Base-by-base conservation (phyloP, 2,797 vertebrate genomes). In the Epinephelus awoara region DNA sequence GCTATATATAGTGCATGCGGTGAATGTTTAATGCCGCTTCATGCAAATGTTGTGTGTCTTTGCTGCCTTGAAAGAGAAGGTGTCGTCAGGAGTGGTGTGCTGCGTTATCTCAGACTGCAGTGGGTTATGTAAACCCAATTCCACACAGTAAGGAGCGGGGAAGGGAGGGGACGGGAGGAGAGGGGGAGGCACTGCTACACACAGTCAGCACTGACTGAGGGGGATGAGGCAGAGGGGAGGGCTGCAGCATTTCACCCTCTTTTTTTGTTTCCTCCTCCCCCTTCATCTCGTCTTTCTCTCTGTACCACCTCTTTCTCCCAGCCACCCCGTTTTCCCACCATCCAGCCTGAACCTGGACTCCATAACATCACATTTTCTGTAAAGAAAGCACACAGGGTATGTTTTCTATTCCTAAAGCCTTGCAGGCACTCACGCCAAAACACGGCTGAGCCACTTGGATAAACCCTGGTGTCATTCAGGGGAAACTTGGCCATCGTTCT, bases 41-140 rank as follows among this genome's bases (percentile, higher is more conserved):
- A 78, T 74, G 72, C 65, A 75, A 84, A 79, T 66, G 18, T 44
- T 52, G 46, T 75, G 27, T 67, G 65, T 71, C 64, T 72, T 38
- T 66, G 63, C 54, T 79, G 77, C 68, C 67, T 77, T 67, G 67
- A 64, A 59, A 58, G 77, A 25, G 62, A 72, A 80, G 59, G 67
- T 82, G 68, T 38, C 19, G 38, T 78, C 75, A 23, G 79, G 55
- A 0, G 42, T 4, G 83, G 69, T 85, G 82, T 78, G 90, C 89
- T 90, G 90, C 89, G 57, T 84, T 91, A 75, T 86, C 84, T 88
- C 91, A 91, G 91, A 92, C 93, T 94, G 93, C 93, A 94, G 93
- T 92, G 79, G 78, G 84, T 94, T 94, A 94, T 92, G 88, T 93
- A 94, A 93, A 91, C 77, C 83, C 88, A 72, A 21, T 76, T 86